A percentile compares a stretch with the other conserved stretches of the same genome.
phyloP scores from a whole-genome alignment of 35 echinoderm and acorn worm species.

The Holothuria glaberrima region DNA sequence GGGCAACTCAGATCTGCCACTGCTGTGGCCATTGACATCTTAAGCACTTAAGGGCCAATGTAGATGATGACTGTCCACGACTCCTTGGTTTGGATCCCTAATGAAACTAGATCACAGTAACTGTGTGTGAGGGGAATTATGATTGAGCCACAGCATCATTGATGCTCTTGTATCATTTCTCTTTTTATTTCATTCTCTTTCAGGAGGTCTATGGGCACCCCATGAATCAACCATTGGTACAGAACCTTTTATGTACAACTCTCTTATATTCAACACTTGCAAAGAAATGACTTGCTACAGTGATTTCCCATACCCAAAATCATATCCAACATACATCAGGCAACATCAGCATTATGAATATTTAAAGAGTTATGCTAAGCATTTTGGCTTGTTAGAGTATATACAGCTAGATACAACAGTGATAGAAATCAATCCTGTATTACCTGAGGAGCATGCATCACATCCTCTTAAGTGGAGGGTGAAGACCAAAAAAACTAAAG shows the following conservation, averaged over 20 bases:
- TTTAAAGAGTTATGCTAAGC: slow-evolving; percentile 72
- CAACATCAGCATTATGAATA: slow-evolving; percentile 53
- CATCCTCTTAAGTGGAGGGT: slow-evolving; percentile 10
- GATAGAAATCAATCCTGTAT: background rate
- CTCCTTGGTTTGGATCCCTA: no score
- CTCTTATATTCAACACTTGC: slow-evolving; percentile 71
- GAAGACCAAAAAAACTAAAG: background rate
- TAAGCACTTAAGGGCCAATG: no score
- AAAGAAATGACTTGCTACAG: slow-evolving; percentile 84
- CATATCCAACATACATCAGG: slow-evolving; percentile 67
- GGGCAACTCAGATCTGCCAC: no score
- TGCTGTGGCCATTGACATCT: no score
- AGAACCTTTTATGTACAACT: slow-evolving; percentile 56
- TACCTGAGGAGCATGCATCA: background rate
- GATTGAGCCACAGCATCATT: no score
- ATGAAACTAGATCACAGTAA: no score
- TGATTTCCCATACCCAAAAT: slow-evolving; percentile 87
- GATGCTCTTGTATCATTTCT: no score
- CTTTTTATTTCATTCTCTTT: background rate
- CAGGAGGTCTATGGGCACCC: slow-evolving; percentile 79
- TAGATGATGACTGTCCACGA: no score
- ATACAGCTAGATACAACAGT: slow-evolving; percentile 74
- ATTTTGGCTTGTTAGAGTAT: slow-evolving; percentile 69
- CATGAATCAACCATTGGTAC: background rate
- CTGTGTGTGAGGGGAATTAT: no score